These are phyloP conservation scores for Saturnia japonica DNA, from an alignment of 2,888 invertebrate genomes.

Conservation along the genomic window DNA sequence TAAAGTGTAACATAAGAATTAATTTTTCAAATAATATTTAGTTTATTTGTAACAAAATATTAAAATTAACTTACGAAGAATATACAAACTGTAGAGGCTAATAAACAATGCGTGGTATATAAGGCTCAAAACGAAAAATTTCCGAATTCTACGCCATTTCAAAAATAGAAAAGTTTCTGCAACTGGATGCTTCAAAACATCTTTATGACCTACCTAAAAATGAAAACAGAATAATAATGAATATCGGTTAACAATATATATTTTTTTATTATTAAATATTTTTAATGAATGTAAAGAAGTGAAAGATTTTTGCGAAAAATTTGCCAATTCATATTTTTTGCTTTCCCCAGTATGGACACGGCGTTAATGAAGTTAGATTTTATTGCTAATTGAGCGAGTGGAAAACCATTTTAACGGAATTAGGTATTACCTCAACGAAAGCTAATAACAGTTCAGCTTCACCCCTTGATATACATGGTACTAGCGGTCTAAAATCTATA, in stretches of 20 bases:
- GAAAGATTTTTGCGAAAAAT: too few relatives aligned
- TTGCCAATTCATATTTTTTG: not conserved
- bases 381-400: not conserved
- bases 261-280: not conserved
- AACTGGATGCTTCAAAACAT: conserved; percentile 90
- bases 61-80: conserved; percentile 78
- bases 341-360: not conserved
- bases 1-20: conserved; percentile 15
- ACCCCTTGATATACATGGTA: conserved; percentile 83
- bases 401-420: not conserved
- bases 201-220: conserved; percentile 86
- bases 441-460: conserved; percentile 87
- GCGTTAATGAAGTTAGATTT: not conserved
- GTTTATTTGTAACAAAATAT: not conserved
- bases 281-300: not conserved
- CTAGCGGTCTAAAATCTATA: conserved; percentile 80
- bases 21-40: conserved; percentile 3
- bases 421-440: conserved; percentile 85
- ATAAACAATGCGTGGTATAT: conserved; percentile 90
- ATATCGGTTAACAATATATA: not conserved
- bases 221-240: not conserved
- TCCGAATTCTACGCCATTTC: conserved; percentile 91
- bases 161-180: conserved; percentile 92
- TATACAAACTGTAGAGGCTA: conserved; percentile 87
- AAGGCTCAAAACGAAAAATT: conserved; percentile 90